Base-by-base conservation (phyloP, 2,113 vertebrate genomes). In the Lagopus leucura region DNA sequence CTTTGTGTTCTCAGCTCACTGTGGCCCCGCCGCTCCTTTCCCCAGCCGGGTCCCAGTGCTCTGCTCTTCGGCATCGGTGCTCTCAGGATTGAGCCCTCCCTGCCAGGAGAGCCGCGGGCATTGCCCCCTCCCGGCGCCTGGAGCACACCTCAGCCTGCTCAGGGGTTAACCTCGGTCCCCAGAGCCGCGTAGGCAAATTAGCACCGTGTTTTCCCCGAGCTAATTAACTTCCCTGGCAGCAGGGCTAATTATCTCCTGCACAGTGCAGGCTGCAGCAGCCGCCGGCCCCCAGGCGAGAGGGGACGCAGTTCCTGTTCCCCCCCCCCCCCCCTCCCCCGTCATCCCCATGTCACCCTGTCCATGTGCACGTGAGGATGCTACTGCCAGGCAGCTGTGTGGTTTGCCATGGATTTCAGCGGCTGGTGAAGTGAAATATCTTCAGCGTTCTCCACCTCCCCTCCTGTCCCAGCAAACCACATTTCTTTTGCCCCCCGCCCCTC, bases 151-250 rank as follows among this genome's bases (percentile, higher is more conserved):
- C n/a, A 66, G 60, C 80, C 69, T 42, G 79, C 90, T 84, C 25
- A 80, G 61, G 0, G 72, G 64, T 63, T 94, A 77, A 75, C 86
- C 86, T 63, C 6, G 14, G 55, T 93, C 93, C 94, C 96, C 70
- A 78, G 93, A 96, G 94, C 94, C 34, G 3, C 93, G 86, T 96
- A 96, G 82, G 92, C 90, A 96, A 95, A 96, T 96, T 93, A 96
- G 94, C 93, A 11, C 3, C 0, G 90, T 40, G 32, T 67, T 96
- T 63, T 94, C 92, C 93, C 92, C 0, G 4, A 92, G 93, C 94
- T 96, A 96, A 96, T 96, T 96, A 96, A 93, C 93, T 96, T 95
- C 82, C 42, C 76, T 91, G 82, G 1, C 79, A 93, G 90, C 92
- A 88, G 76, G 90, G 38, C 88, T 96, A 96, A 96, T 96, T 95